Base-by-base conservation (phyloP, 1,140 invertebrate genomes). In the Drosophila lacertosa region DNA sequence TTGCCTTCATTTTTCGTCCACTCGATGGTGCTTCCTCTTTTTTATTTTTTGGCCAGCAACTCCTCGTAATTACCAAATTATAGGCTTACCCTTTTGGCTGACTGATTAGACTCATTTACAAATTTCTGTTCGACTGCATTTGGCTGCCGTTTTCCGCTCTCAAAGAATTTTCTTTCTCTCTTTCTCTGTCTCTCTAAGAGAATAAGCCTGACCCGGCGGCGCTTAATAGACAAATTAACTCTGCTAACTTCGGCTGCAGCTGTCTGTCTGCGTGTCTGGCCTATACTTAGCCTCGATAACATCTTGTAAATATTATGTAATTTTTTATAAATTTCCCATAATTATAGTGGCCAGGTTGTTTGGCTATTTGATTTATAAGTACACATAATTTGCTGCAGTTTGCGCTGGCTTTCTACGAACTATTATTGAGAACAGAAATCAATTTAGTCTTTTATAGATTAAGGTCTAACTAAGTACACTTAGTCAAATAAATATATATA, bases 221-320 rank as follows among this genome's bases (percentile, higher is more conserved):
- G 62, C 47, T 66, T 86, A 86, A 86, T 86, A 86, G 76, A 77
- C 81, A 86, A 86, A 86, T 86, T 86, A 86, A 86, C 81, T 77
- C 54, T 6, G 59, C 24, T 64, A 60, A 69, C 65, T 69, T 18
- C 24, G 55, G 29, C n/a, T 22, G 29, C 72, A 74, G 67, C 53
- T 65, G 48, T 60, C 71, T 42, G 26, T 67, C 54, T 59, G 55
- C 0, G 24, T 53, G 55, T 39, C 53, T 59, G 20, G 51, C 48
- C 80, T 62, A 70, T 76, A 73, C 55, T 67, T 80, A 70, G n/a
- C 35, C 48, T 51, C 74, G 81, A 86, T 86, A 86, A 86, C 81
- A 84, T 84, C 81, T 86, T 86, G 81, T 86, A 86, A 86, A 86
- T 86, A 86, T 86, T 86, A 69, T 86, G 81, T 86, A 86, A 86